Percentiles rank a stretch among this genome's conserved stretches.
phyloP scores from a whole-genome alignment of 2,888 invertebrate genomes.

The Galerucella calmariensis region DNA sequence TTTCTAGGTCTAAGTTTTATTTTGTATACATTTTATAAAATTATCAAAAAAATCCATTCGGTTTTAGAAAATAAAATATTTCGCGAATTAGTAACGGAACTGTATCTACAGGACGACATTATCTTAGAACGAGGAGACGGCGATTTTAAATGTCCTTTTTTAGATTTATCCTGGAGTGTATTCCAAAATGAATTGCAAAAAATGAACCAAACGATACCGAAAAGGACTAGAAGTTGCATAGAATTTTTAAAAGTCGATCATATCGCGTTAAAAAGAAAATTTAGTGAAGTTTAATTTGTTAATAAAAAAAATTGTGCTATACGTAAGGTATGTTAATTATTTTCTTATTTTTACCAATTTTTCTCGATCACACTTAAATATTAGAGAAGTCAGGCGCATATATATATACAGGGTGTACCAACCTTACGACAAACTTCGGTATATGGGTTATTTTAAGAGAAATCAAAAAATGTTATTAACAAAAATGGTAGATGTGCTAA shows the following conservation, averaged over 20 bases:
- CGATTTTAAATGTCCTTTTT: slow-evolving; percentile 19
- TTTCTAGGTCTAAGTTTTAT: slow-evolving; percentile 13
- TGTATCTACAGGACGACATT: slow-evolving; percentile 22
- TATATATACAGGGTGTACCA: too few species aligned
- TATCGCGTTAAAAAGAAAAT: slow-evolving; percentile 12
- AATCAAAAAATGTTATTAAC: too few species aligned
- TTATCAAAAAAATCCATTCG: slow-evolving; percentile 22
- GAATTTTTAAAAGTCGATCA: slow-evolving; percentile 7
- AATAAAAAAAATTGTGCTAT: too few species aligned
- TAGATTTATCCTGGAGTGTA: slow-evolving; percentile 19
- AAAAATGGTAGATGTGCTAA: too few species aligned
- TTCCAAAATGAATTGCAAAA: background rate
- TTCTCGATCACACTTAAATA: too few species aligned
- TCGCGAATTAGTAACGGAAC: slow-evolving; percentile 30
- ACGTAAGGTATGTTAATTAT: too few species aligned
- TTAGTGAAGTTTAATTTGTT: slow-evolving; percentile 18
- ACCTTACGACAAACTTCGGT: too few species aligned
- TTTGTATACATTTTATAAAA: slow-evolving; percentile 12
- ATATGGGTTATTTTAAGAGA: too few species aligned
- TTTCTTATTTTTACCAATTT: too few species aligned
- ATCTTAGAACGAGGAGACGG: slow-evolving; percentile 32
- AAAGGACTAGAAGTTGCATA: slow-evolving; percentile 26
- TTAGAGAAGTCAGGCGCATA: too few species aligned
- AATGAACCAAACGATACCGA: background rate
- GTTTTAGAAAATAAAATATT: slow-evolving; percentile 24